These are phyloP conservation scores for Nibea coibor DNA, from an alignment of 2,113 vertebrate species.

Conservation along the genomic window DNA sequence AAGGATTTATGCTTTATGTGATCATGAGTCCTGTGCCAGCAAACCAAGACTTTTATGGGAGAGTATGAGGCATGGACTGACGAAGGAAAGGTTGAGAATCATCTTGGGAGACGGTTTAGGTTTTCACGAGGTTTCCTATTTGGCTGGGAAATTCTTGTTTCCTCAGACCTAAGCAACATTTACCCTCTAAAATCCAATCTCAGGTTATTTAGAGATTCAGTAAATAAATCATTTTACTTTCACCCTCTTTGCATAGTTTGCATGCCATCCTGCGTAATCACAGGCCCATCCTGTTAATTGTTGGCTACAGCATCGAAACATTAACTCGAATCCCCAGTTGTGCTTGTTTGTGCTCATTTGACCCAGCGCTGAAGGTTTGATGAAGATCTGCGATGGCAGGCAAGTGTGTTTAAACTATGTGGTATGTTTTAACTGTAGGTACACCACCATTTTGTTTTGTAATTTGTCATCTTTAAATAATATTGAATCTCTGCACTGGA, in stretches of 20 bases:
- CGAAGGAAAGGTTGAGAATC: background rate
- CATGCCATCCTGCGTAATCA: background rate
- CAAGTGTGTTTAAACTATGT: background rate
- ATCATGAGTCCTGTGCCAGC: constrained; percentile 3
- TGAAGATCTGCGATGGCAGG: constrained; percentile 25
- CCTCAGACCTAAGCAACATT: too few relatives aligned
- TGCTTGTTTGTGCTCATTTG: background rate
- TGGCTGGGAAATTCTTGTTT: too few relatives aligned
- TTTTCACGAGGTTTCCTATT: background rate
- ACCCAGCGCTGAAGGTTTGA: accelerated
- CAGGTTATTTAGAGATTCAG: background rate
- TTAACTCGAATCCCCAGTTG: background rate
- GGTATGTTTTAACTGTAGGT: background rate
- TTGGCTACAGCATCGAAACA: background rate
- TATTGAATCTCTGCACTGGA: background rate
- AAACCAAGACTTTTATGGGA: background rate
- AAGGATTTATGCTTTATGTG: constrained; percentile 18
- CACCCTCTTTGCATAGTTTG: background rate
- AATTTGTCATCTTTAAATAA: background rate
- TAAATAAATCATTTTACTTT: background rate
- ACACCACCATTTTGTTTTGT: too few relatives aligned
- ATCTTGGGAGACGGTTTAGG: background rate
- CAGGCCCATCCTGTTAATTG: background rate
- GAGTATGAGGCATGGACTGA: constrained; percentile 1
- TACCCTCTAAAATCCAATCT: too few relatives aligned